A percentile compares a stretch with the other conserved stretches of the same genome.
Evolutionary conservation across 2,888 invertebrate genomes (phyloP).

Genomic region (Ectemnius continuus): DNA sequence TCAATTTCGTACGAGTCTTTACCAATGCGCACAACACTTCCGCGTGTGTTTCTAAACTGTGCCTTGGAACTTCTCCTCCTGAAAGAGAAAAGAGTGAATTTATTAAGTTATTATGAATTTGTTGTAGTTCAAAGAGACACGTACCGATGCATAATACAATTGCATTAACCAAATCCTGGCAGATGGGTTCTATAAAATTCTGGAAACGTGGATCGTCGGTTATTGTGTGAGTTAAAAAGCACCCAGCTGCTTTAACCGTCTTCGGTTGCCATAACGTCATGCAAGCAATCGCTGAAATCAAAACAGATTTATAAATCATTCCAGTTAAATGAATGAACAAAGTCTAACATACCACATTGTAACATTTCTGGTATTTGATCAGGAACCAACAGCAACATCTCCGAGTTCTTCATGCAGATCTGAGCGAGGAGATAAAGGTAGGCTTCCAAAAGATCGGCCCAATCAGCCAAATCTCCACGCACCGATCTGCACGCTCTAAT

Average conservation of each 20-base stretch:
- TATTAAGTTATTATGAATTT: neutral
- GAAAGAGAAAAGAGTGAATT: neutral
- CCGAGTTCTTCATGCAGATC: conserved; percentile 83
- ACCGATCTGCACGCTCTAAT: conserved; percentile 68
- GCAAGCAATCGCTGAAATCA: conserved; percentile 80
- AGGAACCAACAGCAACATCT: conserved; percentile 74
- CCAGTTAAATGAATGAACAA: neutral
- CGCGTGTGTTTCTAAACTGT: conserved; percentile 82
- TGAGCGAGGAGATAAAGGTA: conserved; percentile 84
- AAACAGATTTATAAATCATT: neutral
- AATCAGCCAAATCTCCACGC: conserved; percentile 79
- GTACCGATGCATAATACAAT: conserved; percentile 81
- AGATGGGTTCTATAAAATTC: conserved; percentile 80
- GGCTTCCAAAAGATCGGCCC: conserved; percentile 85
- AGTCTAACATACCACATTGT: conserved; percentile 73
- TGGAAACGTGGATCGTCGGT: conserved; percentile 79
- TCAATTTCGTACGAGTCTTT: conserved; percentile 83
- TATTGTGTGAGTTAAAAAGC: conserved; percentile 82
- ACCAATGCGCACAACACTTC: conserved; percentile 84
- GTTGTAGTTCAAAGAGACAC: conserved; percentile 41
- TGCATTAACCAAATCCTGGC: conserved; percentile 81
- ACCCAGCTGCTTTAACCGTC: conserved; percentile 81
- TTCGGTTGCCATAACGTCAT: conserved; percentile 82
- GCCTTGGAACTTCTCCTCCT: conserved; percentile 82
- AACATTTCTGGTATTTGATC: conserved; percentile 76